Evolutionary conservation across 2,113 vertebrate species (phyloP).

Genomic region (Thomomys bottae): DNA sequence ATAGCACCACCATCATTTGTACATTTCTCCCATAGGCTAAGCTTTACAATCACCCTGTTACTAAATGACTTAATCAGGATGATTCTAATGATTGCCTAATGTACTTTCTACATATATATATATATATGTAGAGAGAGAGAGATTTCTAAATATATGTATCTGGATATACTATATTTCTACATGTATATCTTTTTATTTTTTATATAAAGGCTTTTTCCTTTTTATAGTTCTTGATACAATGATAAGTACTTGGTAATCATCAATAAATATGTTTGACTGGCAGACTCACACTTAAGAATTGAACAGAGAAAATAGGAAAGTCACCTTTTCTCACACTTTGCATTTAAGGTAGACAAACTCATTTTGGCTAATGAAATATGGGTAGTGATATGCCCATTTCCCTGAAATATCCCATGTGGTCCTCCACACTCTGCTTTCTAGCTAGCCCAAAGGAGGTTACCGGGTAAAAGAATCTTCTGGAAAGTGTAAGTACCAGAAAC

Average conservation of each 20-base stretch:
- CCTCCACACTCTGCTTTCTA: not conserved
- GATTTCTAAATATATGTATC: too few species aligned
- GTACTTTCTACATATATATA: too few species aligned
- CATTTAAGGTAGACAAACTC: not conserved
- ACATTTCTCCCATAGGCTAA: not conserved
- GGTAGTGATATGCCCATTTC: not conserved
- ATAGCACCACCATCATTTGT: not conserved
- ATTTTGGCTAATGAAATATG: not conserved
- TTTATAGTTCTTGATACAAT: not conserved
- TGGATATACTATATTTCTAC: too few species aligned
- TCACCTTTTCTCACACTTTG: not conserved
- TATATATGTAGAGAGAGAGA: too few species aligned
- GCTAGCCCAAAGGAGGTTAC: not conserved
- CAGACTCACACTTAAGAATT: conserved; percentile 14
- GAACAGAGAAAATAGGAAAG: not conserved
- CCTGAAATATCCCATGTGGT: not conserved
- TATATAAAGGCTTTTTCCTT: too few species aligned
- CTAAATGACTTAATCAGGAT: not conserved
- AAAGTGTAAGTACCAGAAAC: not conserved
- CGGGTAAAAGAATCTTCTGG: not conserved
- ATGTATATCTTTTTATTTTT: not conserved
- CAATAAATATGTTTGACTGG: not conserved
- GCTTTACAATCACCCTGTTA: not conserved
- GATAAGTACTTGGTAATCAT: not conserved
- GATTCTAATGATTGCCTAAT: not conserved